Evolutionary conservation across 2,888 invertebrate species (phyloP), one percentile per base, ranked within the genome.

Genomic region (Diarsia mendica): DNA sequence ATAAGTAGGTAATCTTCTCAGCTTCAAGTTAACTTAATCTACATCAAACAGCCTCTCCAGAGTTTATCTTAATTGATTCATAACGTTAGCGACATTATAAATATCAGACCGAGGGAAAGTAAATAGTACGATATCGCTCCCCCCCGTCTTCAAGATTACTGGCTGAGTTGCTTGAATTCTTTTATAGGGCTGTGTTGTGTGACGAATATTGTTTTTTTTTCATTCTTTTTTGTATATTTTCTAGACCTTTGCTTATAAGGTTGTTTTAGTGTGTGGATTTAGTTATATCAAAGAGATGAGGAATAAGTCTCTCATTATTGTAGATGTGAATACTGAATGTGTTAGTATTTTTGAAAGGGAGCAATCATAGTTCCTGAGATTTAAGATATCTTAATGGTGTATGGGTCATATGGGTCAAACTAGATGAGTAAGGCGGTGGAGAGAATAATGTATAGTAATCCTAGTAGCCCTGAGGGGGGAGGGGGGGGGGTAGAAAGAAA

Each of bases 41-140:
- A 67, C 67, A 70, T 78, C 61, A 74, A 76, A 72, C 75, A 78
- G 72, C 44, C 67, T 75, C 71, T 55, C 63, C 18, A 39, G 73
- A 74, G 75, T 79, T 75, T 63, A 79, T 77, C 77, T 80, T 79
- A 80, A 84, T 86, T 84, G 82, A 84, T 82, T 84, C 75, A 80
- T 87, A 85, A 78, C 67, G 77, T 75, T 67, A 64, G 82, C 70
- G 78, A 86, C 77, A 77, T 84, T 84, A 75, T 76, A 79, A 85
- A 80, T 79, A 83, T 83, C 75, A 68, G 75, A n/a, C 60, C 53
- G 39, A 61, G 73, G 69, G 60, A 60, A 55, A 77, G 75, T 82
- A 89, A 88, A 88, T 85, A 89, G 71, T 67, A 64, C 66, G 80
- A 81, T 88, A 87, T 85, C 76, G 73, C 68, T 73, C 72, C 74